These are phyloP conservation scores for Gonocerus acuteangulatus DNA, from an alignment of 2,888 invertebrate genomes.

Conservation along the genomic window DNA sequence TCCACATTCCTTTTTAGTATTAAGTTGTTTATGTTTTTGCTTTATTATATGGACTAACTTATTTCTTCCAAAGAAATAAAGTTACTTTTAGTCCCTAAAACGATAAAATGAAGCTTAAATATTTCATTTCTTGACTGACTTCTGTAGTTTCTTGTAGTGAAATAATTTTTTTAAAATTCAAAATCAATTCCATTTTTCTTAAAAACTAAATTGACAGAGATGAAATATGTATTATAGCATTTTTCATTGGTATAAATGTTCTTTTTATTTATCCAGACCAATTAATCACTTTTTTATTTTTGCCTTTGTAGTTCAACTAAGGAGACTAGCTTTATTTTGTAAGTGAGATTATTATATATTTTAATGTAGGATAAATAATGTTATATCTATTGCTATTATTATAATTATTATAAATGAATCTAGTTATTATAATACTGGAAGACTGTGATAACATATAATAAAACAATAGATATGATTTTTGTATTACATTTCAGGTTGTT, in stretches of 20 bases:
- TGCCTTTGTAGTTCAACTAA: background rate
- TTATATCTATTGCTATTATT: slow-evolving; percentile 14
- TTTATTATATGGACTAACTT: too few relatives aligned
- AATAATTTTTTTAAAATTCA: too few relatives aligned
- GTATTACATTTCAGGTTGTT: background rate
- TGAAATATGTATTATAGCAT: too few relatives aligned
- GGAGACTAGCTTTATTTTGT: slow-evolving; percentile 4
- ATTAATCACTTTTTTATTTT: background rate
- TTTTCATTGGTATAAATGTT: background rate
- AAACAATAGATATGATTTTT: background rate
- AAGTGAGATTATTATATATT: slow-evolving; percentile 12
- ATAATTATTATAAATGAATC: background rate
- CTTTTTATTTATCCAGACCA: background rate
- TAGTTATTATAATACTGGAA: slow-evolving; percentile 13
- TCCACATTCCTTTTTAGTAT: too few relatives aligned
- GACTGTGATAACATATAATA: slow-evolving; percentile 16
- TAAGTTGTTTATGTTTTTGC: too few relatives aligned
- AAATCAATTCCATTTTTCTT: too few relatives aligned
- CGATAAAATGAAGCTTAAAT: too few relatives aligned
- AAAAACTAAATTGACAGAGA: too few relatives aligned
- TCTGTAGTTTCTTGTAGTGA: too few relatives aligned
- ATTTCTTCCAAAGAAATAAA: too few relatives aligned
- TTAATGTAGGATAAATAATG: background rate
- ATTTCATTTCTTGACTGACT: too few relatives aligned
- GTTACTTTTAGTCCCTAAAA: too few relatives aligned